These are phyloP conservation scores for Mycetomoellerius zeteki DNA, from an alignment of 1,140 invertebrate species.

Conservation along the genomic window DNA sequence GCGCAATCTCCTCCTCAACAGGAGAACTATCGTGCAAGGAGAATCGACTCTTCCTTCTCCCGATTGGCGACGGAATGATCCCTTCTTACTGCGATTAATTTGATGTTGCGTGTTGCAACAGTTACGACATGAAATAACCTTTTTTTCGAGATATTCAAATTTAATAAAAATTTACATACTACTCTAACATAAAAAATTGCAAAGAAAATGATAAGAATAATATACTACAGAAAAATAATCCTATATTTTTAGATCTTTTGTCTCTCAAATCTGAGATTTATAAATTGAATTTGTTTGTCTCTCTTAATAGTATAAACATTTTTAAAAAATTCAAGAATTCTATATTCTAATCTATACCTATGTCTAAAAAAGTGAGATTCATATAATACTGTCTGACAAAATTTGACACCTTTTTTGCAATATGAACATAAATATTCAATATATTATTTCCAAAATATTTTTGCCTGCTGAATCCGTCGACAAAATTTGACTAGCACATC, in stretches of 20 bases:
- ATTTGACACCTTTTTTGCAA: no score
- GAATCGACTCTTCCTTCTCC: constrained; percentile 45
- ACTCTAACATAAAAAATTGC: not conserved
- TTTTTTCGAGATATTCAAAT: not conserved
- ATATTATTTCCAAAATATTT: no score
- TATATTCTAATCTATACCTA: not conserved
- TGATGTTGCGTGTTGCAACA: constrained; percentile 14
- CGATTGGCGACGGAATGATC: constrained; percentile 29
- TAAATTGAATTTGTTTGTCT: not conserved
- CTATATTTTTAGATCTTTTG: not conserved
- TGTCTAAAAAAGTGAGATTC: not conserved
- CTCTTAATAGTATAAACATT: not conserved
- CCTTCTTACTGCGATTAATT: constrained; percentile 41
- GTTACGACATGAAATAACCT: not conserved
- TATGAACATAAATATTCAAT: no score
- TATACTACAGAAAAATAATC: not conserved
- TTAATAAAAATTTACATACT: constrained; percentile 27
- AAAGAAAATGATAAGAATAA: constrained; percentile 40
- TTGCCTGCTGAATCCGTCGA: no score
- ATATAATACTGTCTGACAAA: no score
- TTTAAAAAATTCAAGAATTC: not conserved
- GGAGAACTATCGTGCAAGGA: not conserved
- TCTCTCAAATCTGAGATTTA: not conserved
- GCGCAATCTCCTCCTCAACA: constrained; percentile 66
- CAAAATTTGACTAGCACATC: no score